A percentile compares a stretch with the other conserved stretches of the same genome.
These are phyloP conservation scores for Gracilinanus agilis DNA, from an alignment of 2,113 vertebrate species.

Conservation along the genomic window DNA sequence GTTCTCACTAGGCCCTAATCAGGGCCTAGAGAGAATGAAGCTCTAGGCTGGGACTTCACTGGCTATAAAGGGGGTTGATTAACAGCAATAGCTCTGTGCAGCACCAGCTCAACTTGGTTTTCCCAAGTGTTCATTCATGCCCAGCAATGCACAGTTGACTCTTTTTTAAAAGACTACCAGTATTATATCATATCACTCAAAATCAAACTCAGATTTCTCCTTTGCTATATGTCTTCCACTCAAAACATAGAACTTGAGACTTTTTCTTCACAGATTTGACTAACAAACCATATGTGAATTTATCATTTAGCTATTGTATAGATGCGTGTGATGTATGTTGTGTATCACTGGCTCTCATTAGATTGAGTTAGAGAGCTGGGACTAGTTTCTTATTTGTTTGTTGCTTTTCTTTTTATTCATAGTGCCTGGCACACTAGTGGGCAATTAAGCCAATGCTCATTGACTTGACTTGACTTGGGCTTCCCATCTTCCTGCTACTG, in stretches of 20 bases:
- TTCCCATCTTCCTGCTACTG: not conserved
- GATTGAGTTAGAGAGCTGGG: not conserved
- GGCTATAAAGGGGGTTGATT: not conserved
- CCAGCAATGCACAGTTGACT: not conserved
- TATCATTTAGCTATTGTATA: slow-evolving; percentile 9
- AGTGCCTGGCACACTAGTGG: not conserved
- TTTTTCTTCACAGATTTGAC: not conserved
- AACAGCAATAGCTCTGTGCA: not conserved
- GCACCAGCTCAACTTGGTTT: not conserved
- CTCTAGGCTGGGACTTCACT: not conserved
- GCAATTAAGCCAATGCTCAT: not conserved
- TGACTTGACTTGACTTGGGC: not conserved
- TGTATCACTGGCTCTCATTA: slow-evolving; percentile 24
- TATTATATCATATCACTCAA: not conserved
- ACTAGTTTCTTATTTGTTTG: not conserved
- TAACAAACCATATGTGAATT: not conserved
- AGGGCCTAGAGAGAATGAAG: not conserved
- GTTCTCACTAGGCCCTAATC: not conserved
- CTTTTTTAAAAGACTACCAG: not conserved
- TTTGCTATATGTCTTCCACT: not conserved
- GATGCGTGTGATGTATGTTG: slow-evolving; percentile 6
- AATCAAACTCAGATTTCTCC: not conserved
- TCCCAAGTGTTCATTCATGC: not conserved
- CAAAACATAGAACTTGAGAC: not conserved
- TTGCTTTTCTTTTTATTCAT: not conserved